Percentiles rank a stretch among this genome's conserved stretches.
Conservation (phyloP, 2,797 vertebrate genomes). For the Melopsittacus undulatus region DNA sequence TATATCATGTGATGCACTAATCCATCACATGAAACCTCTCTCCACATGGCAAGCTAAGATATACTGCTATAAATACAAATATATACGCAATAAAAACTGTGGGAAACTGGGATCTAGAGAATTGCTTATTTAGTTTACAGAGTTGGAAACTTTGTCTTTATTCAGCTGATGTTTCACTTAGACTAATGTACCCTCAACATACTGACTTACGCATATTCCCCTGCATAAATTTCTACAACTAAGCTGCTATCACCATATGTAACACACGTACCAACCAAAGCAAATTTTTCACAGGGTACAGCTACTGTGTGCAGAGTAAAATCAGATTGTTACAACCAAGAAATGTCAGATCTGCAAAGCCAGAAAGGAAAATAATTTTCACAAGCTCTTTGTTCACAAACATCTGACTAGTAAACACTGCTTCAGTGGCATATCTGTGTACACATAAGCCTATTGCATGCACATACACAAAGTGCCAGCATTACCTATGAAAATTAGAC, state of each 20-base stretch:
- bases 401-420: neutral
- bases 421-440: neutral
- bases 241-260: neutral
- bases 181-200: neutral
- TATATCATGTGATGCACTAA: conserved; percentile 15
- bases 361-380: neutral
- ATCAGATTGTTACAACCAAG: neutral
- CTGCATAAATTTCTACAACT: neutral
- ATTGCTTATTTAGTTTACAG: conserved; percentile 1
- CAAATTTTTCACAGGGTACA: neutral
- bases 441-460: neutral
- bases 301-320: neutral
- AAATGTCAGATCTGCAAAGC: neutral
- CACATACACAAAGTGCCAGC: neutral
- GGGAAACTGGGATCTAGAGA: conserved; percentile 2
- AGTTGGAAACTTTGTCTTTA: conserved; percentile 9
- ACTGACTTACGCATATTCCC: neutral
- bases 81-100: conserved; percentile 26
- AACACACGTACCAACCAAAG: neutral
- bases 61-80: neutral
- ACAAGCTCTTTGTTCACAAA: neutral
- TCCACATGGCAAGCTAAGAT: conserved; percentile 43
- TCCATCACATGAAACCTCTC: neutral
- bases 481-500: neutral
- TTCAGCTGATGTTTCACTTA: conserved; percentile 24